Evolutionary conservation across 92 coral and sea anemone species (phyloP), one percentile per base, ranked within the genome.

Genomic region (Phymanthus crucifer): DNA sequence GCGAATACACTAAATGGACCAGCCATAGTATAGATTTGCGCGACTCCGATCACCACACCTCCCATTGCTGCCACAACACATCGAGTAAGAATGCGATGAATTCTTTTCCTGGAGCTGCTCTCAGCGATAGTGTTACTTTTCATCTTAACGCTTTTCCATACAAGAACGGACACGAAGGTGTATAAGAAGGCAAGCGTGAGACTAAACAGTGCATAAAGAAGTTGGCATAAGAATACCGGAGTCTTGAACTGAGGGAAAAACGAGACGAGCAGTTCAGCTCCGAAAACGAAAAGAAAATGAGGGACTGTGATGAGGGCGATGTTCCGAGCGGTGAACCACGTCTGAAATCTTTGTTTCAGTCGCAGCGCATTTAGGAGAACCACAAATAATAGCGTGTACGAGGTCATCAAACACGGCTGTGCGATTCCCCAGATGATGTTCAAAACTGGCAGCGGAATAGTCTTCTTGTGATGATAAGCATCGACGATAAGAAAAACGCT

Each of bases 291-390:
- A n/a, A 33, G 57, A 19, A 89, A 85, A 48, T 91, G 85, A 29
- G 90, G 88, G 0, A 83, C 73, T 36, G 80, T 76, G 8, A 80
- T 65, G 4, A 91, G 46, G 1, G 88, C 89, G 12, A 91, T 81
- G 81, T 91, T 91, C 21, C 90, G 78, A 2, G 90, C 78, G 26
- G 85, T 91, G 73, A 89, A 91, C 95, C 92, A 91, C 18, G 82
- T 70, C 74, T 89, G 90, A 70, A 91, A 91, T 23, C 84, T 74
- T 80, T 50, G 85, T 45, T 83, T 85, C 80, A 88, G 70, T 18
- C 65, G 83, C 21, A 91, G 70, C 0, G 95, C 92, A 66, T 91
- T 91, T 23, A 92, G 85, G 50, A 91, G 69, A 1, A 91, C 92
- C 0, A 85, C 40, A 33, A 91, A 85, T 26, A 88, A 45, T 21